Percentiles rank a stretch among this genome's conserved stretches.
Evolutionary conservation across 2,888 invertebrate genomes (phyloP).

Genomic region (Diabrotica balteata): DNA sequence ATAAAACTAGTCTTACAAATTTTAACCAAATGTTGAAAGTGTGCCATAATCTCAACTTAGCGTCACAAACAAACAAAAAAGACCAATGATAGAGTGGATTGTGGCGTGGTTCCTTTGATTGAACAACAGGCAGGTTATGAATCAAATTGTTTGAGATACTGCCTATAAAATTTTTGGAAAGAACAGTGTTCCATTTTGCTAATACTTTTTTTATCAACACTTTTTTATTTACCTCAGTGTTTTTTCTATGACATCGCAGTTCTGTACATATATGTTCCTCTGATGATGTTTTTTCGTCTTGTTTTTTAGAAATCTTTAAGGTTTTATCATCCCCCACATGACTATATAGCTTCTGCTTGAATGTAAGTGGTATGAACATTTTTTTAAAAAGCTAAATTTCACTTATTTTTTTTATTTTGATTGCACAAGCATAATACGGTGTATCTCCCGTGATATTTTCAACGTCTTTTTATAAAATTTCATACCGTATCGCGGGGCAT

Average conservation of each 20-base stretch:
- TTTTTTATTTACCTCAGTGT: conserved; percentile 32
- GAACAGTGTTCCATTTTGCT: conserved; percentile 52
- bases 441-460: conserved; percentile 38
- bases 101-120: conserved; percentile 37
- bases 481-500: conserved; percentile 38
- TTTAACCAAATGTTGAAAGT: conserved; percentile 36
- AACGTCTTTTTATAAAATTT: conserved; percentile 44
- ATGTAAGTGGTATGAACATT: conserved; percentile 46
- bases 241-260: conserved; percentile 35
- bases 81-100: conserved; percentile 41
- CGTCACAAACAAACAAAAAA: conserved; percentile 40
- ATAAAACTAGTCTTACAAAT: conserved; percentile 37
- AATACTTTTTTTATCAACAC: conserved; percentile 33
- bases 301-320: conserved; percentile 40
- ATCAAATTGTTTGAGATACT: conserved; percentile 50
- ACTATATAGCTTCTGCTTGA: conserved; percentile 51
- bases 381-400: conserved; percentile 45
- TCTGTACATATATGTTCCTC: conserved; percentile 43
- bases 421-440: conserved; percentile 38
- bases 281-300: conserved; percentile 36
- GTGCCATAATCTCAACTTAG: conserved; percentile 44
- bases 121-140: conserved; percentile 39
- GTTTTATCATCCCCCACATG: conserved; percentile 33
- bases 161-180: conserved; percentile 48
- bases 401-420: conserved; percentile 41